Percentiles rank a stretch among this genome's conserved stretches.
Evolutionary conservation across 2,888 invertebrate genomes (phyloP).

Genomic region (Gandaritis pyraliata): DNA sequence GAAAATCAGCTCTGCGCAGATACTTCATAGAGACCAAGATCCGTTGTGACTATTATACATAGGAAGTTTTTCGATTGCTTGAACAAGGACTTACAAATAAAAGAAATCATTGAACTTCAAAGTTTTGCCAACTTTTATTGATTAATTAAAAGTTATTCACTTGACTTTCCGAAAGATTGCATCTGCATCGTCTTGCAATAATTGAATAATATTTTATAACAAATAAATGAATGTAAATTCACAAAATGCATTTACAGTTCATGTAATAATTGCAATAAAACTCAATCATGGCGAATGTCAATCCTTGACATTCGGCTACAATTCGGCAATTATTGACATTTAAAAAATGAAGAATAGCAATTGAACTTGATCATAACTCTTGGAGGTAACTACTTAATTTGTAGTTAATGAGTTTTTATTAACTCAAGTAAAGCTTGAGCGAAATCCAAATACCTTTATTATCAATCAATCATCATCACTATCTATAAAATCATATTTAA

Average conservation of each 20-base stretch:
- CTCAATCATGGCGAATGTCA: conserved; percentile 35
- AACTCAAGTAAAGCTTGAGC: neutral
- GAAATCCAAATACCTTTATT: neutral
- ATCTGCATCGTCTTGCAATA: conserved; percentile 16
- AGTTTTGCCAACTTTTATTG: neutral
- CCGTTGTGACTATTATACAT: too few species aligned
- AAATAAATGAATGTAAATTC: conserved; percentile 13
- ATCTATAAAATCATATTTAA: too few species aligned
- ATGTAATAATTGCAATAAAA: conserved; percentile 34
- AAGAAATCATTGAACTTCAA: neutral
- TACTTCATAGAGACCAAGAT: too few species aligned
- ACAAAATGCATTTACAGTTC: conserved; percentile 29
- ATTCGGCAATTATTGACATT: conserved; percentile 38
- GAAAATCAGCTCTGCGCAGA: too few species aligned
- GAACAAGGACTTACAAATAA: neutral
- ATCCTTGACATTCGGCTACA: conserved; percentile 38
- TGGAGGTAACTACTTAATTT: conserved; percentile 10
- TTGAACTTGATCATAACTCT: conserved; percentile 18
- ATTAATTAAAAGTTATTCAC: conserved; percentile 1
- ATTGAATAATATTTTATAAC: conserved; percentile 21
- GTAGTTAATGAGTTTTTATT: conserved; percentile 4
- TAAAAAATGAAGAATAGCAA: conserved; percentile 22
- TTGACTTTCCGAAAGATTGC: conserved; percentile 20
- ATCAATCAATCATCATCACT: too few species aligned
- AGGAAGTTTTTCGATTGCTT: neutral